Base-by-base conservation (phyloP, 2,797 vertebrate species). In the Etheostoma nigrum region DNA sequence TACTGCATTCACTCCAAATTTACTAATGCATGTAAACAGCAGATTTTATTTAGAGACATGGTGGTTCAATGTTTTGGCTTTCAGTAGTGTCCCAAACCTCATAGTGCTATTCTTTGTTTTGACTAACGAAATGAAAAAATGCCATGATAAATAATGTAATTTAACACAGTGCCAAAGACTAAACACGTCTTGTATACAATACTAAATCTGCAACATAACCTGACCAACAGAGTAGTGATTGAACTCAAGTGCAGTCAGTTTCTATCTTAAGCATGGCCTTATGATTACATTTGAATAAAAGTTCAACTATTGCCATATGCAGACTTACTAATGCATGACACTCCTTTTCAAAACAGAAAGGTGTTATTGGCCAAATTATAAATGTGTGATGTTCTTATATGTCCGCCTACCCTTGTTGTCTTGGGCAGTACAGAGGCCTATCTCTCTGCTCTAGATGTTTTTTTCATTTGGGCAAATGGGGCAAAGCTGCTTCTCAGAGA, bases 401-500 rank as follows among this genome's bases (percentile, higher is more conserved):
- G 21, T 76, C 67, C 53, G 52, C 55, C 60, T 59, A 15, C 53
- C 40, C 67, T 65, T 53, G 64, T 68, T 64, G 49, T 79, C 19
- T 53, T 3, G 13, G 60, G 40, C 64, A 36, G 44, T 65, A 59
- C 69, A 81, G 80, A 82, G 86, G 84, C 51, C 66, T 51, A 33
- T 86, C 82, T 65, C 67, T 74, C 36, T 19, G 49, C 69, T 82
- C 62, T 23, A 54, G 65, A 84, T 54, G 70, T 25, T 40, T 52
- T 70, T 75, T 59, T 79, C 81, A 77, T 60, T 51, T 36, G 78
- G 78, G 60, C 85, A 84, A 84, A 81, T 80, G 85, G 88, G 79
- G 76, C 82, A 74, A 85, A 86, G 79, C 82, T 91, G 81, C 73
- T 69, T 87, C 84, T 88, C 72, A 82, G 84, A 89, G 79, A 79